Conservation (phyloP, 2,888 invertebrate genomes). For the Nowickia ferox region DNA sequence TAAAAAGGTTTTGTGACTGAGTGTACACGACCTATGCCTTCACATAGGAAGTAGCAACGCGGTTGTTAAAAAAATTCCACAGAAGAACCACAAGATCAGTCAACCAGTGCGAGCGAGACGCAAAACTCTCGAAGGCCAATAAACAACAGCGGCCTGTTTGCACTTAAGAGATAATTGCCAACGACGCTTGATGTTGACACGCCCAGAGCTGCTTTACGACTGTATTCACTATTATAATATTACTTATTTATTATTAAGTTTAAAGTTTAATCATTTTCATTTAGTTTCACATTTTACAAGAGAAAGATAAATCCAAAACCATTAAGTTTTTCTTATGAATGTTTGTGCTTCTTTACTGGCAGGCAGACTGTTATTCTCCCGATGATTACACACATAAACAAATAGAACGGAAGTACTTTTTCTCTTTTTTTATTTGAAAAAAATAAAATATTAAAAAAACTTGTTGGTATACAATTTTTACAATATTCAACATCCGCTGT, state of each 20-base stretch:
- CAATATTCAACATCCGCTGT: constrained; percentile 67
- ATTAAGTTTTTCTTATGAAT: constrained; percentile 28
- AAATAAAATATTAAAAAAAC: constrained; percentile 4
- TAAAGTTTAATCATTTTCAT: constrained; percentile 2
- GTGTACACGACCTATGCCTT: too few relatives aligned
- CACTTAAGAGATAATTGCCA: too few relatives aligned
- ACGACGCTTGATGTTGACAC: too few relatives aligned
- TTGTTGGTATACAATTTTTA: constrained; percentile 58
- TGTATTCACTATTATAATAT: too few relatives aligned
- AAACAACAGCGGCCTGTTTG: too few relatives aligned
- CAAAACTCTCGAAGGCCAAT: too few relatives aligned
- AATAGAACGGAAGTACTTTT: constrained; percentile 58
- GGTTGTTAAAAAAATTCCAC: too few relatives aligned
- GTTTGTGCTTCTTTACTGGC: neutral
- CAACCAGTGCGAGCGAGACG: too few relatives aligned
- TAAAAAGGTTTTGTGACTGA: too few relatives aligned
- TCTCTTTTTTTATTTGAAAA: constrained; percentile 8
- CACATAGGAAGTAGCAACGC: too few relatives aligned
- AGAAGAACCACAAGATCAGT: too few relatives aligned
- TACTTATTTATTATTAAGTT: neutral
- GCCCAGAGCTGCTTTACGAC: too few relatives aligned
- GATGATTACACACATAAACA: constrained; percentile 66
- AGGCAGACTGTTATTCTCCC: constrained; percentile 61
- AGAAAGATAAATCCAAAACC: constrained; percentile 32
- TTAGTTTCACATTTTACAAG: constrained; percentile 61